These are phyloP conservation scores for Chiridota heheva DNA, from an alignment of 35 echinoderm and acorn worm genomes.

Conservation along the genomic window DNA sequence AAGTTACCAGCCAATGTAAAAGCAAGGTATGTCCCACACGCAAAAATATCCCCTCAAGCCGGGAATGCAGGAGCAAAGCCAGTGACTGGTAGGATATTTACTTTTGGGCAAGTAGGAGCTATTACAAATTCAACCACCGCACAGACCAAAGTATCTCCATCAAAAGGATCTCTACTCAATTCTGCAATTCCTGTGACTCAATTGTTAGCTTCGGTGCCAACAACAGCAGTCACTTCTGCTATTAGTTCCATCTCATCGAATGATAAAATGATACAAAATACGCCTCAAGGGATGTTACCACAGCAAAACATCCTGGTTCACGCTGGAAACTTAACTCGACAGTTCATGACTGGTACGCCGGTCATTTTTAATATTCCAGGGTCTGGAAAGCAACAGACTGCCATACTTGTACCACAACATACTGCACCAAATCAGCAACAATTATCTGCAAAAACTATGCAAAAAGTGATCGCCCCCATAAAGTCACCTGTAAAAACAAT, in stretches of 20 bases:
- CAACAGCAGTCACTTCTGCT: neutral
- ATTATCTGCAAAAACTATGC: too few species aligned
- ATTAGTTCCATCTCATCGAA: neutral
- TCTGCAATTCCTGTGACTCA: neutral
- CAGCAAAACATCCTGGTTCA: constrained; percentile 21
- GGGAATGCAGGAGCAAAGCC: neutral
- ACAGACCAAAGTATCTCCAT: neutral
- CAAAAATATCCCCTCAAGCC: neutral
- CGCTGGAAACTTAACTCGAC: constrained; percentile 5
- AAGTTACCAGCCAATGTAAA: constrained; percentile 16
- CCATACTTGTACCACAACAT: constrained; percentile 9
- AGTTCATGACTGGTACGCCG: constrained; percentile 26
- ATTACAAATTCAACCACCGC: constrained; percentile 14
- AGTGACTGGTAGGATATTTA: constrained; percentile 11
- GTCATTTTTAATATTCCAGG: constrained; percentile 35
- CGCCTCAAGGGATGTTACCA: neutral
- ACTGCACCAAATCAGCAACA: too few species aligned
- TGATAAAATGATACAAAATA: neutral
- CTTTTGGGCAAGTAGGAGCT: constrained; percentile 36
- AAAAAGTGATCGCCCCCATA: too few species aligned
- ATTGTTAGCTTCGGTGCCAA: neutral
- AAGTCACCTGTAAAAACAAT: too few species aligned
- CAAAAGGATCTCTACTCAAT: too few species aligned
- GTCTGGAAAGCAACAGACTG: constrained; percentile 13
- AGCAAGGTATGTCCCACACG: neutral